Evolutionary conservation across 2,113 vertebrate genomes (phyloP), one percentile per base, ranked within the genome.

Genomic region (Mormyrus iriodes): DNA sequence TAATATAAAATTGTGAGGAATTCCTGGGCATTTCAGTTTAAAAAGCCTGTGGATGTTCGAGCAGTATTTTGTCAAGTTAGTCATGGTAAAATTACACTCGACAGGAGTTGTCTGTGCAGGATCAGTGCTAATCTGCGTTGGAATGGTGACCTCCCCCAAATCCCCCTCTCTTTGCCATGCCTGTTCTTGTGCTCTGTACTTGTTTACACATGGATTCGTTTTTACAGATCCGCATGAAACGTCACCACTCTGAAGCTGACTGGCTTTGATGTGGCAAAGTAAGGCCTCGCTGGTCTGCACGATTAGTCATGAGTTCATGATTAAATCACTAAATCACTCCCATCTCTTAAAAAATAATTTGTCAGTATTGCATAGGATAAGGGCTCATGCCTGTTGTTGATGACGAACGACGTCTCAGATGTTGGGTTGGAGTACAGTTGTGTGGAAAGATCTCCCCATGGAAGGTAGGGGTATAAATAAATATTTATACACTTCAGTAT

Each of bases 221-320:
- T 91, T 93, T 91, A n/a, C 85, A 96, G 95, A 93, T 94, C 94
- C 89, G 61, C 92, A 88, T 92, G 91, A 92, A 89, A 91, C 91
- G 49, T 90, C 55, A 91, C 89, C 91, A 88, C 91, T 91, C 91
- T 93, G 92, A 93, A 93, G 92, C 92, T 95, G 91, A 93, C 94
- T 21, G 93, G 95, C 94, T 96, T 96, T 96, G 94, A 96, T 96
- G 96, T 94, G 95, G 95, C 90, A 92, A 94, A 95, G 96, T 96
- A 95, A 84, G 88, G 19, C 35, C 61, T 61, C 42, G 15, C 4
- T 88, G 88, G 24, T 27, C 51, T 48, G 44, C 15, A 39, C 3
- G 44, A 21, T 6, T 85, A 19, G n/a, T 17, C 35, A 42, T 17
- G 35, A 42, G 35, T 42, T 79, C 31, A 79, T 19, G 35, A 79